phyloP scores from a whole-genome alignment of 2,888 invertebrate genomes.

The Cyaniris semiargus region DNA sequence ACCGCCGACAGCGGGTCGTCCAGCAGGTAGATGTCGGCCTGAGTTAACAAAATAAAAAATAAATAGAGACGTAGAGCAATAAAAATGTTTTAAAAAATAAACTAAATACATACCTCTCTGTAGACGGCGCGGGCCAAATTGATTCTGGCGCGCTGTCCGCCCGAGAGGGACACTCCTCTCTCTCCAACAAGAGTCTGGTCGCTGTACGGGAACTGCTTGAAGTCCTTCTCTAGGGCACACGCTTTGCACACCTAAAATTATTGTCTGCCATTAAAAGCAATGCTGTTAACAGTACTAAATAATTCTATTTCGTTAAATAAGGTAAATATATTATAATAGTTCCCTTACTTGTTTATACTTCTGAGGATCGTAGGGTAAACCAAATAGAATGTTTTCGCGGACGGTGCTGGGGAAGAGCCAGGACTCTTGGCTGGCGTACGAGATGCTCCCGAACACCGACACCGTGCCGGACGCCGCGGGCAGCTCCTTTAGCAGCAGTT shows the following conservation, averaged over 20 bases:
- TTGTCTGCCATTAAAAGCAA: background rate
- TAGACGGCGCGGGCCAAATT: slow-evolving; percentile 81
- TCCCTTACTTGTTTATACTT: slow-evolving; percentile 75
- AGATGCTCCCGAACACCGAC: slow-evolving; percentile 81
- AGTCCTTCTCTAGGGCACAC: slow-evolving; percentile 78
- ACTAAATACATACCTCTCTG: slow-evolving; percentile 57
- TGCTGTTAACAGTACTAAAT: background rate
- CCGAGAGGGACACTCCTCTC: slow-evolving; percentile 85
- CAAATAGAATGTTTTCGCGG: slow-evolving; percentile 93
- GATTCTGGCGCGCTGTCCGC: slow-evolving; percentile 87
- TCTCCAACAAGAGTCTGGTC: slow-evolving; percentile 87
- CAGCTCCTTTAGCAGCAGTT: slow-evolving; percentile 87
- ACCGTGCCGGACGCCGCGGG: slow-evolving; percentile 82
- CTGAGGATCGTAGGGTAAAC: slow-evolving; percentile 81
- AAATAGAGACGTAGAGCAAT: background rate
- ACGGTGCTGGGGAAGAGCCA: slow-evolving; percentile 91
- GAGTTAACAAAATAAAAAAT: slow-evolving; percentile 41
- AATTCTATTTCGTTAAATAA: background rate
- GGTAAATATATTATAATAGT: background rate
- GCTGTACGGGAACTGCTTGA: slow-evolving; percentile 82
- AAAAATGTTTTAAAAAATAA: background rate
- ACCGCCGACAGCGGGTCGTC: slow-evolving; percentile 94
- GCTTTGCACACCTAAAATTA: slow-evolving; percentile 64
- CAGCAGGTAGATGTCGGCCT: slow-evolving; percentile 89
- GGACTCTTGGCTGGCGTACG: slow-evolving; percentile 91